phyloP scores from a whole-genome alignment of 92 coral and sea anemone genomes.

The Parazoanthus swiftii region DNA sequence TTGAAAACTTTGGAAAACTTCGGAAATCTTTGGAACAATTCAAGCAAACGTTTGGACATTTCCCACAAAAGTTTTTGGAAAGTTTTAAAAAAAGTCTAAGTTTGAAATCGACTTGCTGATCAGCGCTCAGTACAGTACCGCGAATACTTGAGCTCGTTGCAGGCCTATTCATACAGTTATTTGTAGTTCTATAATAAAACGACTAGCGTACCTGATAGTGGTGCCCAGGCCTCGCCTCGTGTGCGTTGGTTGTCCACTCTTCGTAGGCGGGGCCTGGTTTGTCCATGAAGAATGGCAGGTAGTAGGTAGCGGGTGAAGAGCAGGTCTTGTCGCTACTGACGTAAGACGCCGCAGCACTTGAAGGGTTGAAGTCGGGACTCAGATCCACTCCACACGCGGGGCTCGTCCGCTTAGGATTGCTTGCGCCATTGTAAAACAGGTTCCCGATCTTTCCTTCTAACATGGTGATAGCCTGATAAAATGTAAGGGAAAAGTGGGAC shows the following conservation, averaged over 20 bases:
- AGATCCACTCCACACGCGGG: constrained; percentile 66
- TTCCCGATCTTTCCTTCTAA: constrained; percentile 52
- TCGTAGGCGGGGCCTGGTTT: constrained; percentile 58
- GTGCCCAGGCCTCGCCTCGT: constrained; percentile 76
- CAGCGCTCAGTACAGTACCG: too few relatives aligned
- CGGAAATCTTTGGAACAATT: too few relatives aligned
- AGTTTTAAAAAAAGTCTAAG: too few relatives aligned
- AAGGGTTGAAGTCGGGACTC: constrained; percentile 66
- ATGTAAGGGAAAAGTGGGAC: too few relatives aligned
- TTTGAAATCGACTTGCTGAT: too few relatives aligned
- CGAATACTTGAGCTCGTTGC: too few relatives aligned
- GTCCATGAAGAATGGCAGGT: constrained; percentile 58
- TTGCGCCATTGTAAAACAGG: constrained; percentile 70
- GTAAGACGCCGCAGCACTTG: constrained; percentile 48
- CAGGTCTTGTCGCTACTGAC: constrained; percentile 39
- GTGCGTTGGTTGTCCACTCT: constrained; percentile 63
- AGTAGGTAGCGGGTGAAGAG: constrained; percentile 18
- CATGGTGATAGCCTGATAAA: not conserved
- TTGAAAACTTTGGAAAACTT: too few relatives aligned
- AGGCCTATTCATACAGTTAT: too few relatives aligned
- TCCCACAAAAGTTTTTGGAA: too few relatives aligned
- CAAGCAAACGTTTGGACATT: too few relatives aligned
- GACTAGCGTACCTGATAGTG: constrained; percentile 58
- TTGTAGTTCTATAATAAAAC: too few relatives aligned
- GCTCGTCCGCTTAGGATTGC: constrained; percentile 53